These are phyloP conservation scores for Irena cyanogastra DNA, from an alignment of 2,113 vertebrate genomes.

Conservation along the genomic window DNA sequence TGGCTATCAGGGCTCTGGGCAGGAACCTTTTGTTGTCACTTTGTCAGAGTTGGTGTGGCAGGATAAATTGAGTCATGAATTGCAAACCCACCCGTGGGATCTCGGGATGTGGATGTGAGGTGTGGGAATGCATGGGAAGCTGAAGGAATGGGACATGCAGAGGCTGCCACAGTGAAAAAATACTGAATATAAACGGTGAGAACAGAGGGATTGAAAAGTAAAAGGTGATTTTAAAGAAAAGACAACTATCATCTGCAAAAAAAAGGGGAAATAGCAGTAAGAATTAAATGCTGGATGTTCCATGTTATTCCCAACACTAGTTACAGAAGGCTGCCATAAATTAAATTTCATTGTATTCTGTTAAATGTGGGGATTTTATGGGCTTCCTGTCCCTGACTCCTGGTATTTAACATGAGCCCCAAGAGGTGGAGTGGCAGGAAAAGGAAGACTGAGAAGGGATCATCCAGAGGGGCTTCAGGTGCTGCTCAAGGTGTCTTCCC, in stretches of 20 bases:
- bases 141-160: neutral
- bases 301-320: neutral
- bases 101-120: neutral
- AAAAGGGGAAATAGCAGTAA: neutral
- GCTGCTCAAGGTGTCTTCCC: neutral
- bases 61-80: slow-evolving; percentile 20
- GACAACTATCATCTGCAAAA: neutral
- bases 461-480: neutral
- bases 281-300: neutral
- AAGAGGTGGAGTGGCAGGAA: neutral
- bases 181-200: neutral
- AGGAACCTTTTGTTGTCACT: neutral
- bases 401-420: neutral
- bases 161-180: neutral
- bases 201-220: neutral
- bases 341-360: neutral
- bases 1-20: neutral
- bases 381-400: neutral
- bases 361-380: neutral
- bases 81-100: neutral
- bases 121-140: neutral
- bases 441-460: neutral
- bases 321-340: neutral
- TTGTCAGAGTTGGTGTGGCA: slow-evolving; percentile 8
- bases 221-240: neutral